A percentile compares a stretch with the other conserved stretches of the same genome.
phyloP scores from a whole-genome alignment of 2,797 vertebrate genomes.

The Tadarida brasiliensis region DNA sequence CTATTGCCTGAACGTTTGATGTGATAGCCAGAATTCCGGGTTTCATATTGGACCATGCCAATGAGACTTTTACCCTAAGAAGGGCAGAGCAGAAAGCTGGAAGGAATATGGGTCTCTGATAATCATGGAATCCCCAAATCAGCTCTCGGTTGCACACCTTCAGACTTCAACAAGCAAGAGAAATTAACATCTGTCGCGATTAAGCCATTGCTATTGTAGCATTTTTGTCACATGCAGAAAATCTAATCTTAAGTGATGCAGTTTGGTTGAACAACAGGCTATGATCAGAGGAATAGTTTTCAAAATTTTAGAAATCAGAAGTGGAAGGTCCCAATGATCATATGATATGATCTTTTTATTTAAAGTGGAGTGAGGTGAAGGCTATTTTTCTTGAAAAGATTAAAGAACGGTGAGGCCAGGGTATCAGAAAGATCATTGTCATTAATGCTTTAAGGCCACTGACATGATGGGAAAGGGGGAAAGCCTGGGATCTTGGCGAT shows the following conservation, averaged over 20 bases:
- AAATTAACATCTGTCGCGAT: neutral
- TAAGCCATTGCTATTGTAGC: neutral
- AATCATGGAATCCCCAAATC: neutral
- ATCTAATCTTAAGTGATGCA: neutral
- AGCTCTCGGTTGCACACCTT: neutral
- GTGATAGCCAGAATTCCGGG: neutral
- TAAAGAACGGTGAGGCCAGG: neutral
- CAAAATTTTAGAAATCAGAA: neutral
- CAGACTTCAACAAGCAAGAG: neutral
- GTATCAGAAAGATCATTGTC: neutral
- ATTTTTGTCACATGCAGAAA: neutral
- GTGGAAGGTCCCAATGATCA: neutral
- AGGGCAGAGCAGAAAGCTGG: neutral
- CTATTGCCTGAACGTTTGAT: neutral
- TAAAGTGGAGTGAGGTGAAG: neutral
- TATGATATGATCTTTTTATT: neutral
- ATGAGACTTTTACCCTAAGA: neutral
- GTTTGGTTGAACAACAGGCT: neutral
- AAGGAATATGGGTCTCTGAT: neutral
- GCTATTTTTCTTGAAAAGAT: neutral
- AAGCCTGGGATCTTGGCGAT: neutral
- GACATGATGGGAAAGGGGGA: neutral
- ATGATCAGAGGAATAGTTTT: neutral
- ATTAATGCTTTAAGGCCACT: neutral
- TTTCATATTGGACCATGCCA: neutral